Base-by-base conservation (phyloP, 2,113 vertebrate genomes). In the Lepus timidus region DNA sequence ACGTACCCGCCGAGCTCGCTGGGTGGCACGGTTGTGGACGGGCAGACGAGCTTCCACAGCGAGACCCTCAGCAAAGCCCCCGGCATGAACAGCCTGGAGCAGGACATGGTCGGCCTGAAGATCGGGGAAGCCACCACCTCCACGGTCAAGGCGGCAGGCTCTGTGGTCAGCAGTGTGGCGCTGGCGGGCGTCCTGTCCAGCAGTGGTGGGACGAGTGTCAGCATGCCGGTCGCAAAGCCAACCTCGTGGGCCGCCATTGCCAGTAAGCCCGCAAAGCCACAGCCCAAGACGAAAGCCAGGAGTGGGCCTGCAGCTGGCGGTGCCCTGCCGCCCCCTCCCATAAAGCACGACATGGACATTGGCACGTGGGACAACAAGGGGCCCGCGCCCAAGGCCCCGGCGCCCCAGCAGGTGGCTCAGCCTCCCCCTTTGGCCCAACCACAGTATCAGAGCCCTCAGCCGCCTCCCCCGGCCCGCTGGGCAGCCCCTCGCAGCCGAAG, bases 291-390 rank as follows among this genome's bases (percentile, higher is more conserved):
- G 94, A 99, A 99, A 98, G 97, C 98, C 88, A 99, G 99, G 98
- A 97, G 99, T 0, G 99, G 99, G 81, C 99, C 99, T 95, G 97
- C 98, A 86, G 97, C 98, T 0, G 99, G 98, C 49, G 99, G 98
- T 11, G 98, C 98, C 0, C 98, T 99, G 74, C 99, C 99, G 27
- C 99, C 99, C 1, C 99, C 99, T 0, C 99, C 99, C 52, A 99
- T 99, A 97, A 99, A 99, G 98, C 99, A 99, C 98, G 99, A 99
- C 95, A 99, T 99, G 99, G 99, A 99, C 98, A 99, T 99, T 85
- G 99, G 99, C 96, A 99, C 99, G 88, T 99, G 99, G 99, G 99
- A 99, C 83, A 99, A 99, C 96, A 99, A 99, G 94, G 99, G 99
- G 91, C 99, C 99, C 17, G 98, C 99, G 97, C 98, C 98, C 71